Base-by-base conservation (phyloP, 2,113 vertebrate species). In the Felis chaus region DNA sequence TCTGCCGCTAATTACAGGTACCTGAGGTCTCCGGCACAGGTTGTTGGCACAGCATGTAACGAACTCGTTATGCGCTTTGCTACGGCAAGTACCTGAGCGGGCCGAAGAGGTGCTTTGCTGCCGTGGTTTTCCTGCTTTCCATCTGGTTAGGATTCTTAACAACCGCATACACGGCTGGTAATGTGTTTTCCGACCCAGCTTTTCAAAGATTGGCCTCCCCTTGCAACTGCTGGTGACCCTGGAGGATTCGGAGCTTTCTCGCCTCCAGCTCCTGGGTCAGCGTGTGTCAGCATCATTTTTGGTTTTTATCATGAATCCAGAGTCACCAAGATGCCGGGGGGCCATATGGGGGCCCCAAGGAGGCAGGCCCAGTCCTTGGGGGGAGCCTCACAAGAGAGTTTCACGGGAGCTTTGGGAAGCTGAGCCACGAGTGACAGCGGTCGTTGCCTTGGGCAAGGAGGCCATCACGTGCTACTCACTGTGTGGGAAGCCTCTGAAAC, bases 91-190 rank as follows among this genome's bases (percentile, higher is more conserved):
- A 63, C 33, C 61, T 48, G 50, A 50, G 50, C 74, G 66, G 36
- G 39, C 3, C 7, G 31, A 65, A 65, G 69, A n/a, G 41, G 14
- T 4, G 33, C 36, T 78, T 78, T 10, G 16, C 41, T 57, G 71
- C 91, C 88, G 41, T n/a, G 76, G 23, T 66, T 85, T 92, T 66
- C 15, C 66, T 78, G 7, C 71, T n/a, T 93, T 78, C 73, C 95
- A 31, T 97, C 85, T 93, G 96, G 68, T 87, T 78, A 61, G 80
- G 89, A 79, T 50, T 88, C 83, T 87, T 69, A 95, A 83, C 55
- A 85, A 81, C 84, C 2, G 5, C 0, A 1, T 16, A 69, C n/a
- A 0, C 63, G 76, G 69, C 81, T 92, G 66, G 39, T 87, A 36
- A 89, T 41, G 57, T 45, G 16, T 88, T 97, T 91, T 93, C 91